Conservation (phyloP, 2,797 vertebrate genomes). For the Leptodactylus fallax region DNA sequence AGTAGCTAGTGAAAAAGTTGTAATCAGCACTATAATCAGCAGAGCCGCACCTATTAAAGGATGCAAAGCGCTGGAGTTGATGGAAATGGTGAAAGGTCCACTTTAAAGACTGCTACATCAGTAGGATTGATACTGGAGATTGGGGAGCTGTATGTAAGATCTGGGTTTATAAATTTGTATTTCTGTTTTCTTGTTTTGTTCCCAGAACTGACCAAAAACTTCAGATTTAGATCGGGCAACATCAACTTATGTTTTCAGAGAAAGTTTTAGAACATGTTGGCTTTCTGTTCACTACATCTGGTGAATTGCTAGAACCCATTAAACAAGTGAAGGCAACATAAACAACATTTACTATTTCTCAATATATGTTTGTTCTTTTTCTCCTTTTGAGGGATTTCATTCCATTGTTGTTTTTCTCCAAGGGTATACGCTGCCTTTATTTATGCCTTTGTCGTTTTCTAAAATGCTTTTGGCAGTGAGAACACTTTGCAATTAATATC, state of each 20-base stretch:
- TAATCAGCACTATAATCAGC: no score
- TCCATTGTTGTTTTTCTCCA: conserved; percentile 59
- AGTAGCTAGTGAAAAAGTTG: no score
- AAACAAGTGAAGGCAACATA: conserved; percentile 60
- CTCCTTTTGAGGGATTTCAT: conserved; percentile 48
- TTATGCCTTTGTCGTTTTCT: conserved; percentile 59
- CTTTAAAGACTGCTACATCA: no score
- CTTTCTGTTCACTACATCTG: conserved; percentile 49
- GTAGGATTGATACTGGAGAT: background rate
- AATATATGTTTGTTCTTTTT: conserved; percentile 52
- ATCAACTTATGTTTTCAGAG: background rate
- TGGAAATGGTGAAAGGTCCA: no score
- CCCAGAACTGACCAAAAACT: background rate
- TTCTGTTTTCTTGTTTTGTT: background rate
- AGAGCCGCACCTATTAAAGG: no score
- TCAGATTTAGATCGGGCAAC: background rate
- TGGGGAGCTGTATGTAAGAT: background rate
- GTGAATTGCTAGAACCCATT: conserved; percentile 59
- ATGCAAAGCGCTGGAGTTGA: no score
- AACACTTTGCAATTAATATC: conserved; percentile 63
- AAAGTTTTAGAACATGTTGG: conserved; percentile 29
- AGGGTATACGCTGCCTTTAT: conserved; percentile 54
- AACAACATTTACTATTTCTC: conserved; percentile 61
- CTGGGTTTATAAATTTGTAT: background rate
- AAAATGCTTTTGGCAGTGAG: conserved; percentile 58